Conservation (phyloP, 2,888 invertebrate genomes). For the Malacosoma neustria region DNA sequence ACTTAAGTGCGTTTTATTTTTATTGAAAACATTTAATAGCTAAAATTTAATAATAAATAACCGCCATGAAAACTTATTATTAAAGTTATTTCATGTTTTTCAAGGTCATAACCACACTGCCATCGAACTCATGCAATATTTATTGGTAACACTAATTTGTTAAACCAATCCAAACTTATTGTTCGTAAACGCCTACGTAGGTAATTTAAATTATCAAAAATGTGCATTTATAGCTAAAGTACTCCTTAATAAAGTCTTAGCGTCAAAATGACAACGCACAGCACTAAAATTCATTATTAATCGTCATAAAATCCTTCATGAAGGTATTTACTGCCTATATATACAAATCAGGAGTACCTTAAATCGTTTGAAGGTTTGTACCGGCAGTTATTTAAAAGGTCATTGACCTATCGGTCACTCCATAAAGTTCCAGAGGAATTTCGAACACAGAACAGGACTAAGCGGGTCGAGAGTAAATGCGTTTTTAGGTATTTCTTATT, state of each 20-base stretch:
- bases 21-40: too few relatives aligned
- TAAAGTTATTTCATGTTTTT: too few relatives aligned
- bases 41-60: too few relatives aligned
- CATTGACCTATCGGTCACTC: conserved; percentile 7
- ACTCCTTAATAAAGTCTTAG: background rate
- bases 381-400: conserved; percentile 4
- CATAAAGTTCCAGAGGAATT: conserved; percentile 1
- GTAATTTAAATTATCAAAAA: background rate
- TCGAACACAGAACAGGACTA: background rate
- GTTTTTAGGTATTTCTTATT: background rate
- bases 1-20: too few relatives aligned
- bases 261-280: conserved; percentile 13
- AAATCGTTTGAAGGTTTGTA: conserved; percentile 19
- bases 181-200: background rate
- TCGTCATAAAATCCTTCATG: conserved; percentile 31
- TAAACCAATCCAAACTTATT: background rate
- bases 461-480: background rate
- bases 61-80: too few relatives aligned
- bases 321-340: conserved; percentile 23
- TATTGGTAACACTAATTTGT: background rate
- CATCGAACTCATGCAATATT: too few relatives aligned
- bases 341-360: conserved; percentile 23
- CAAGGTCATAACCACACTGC: too few relatives aligned
- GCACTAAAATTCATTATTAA: conserved; percentile 21
- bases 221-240: background rate